Evolutionary conservation across 2,888 invertebrate genomes (phyloP).

Genomic region (Epicampocera succincta): DNA sequence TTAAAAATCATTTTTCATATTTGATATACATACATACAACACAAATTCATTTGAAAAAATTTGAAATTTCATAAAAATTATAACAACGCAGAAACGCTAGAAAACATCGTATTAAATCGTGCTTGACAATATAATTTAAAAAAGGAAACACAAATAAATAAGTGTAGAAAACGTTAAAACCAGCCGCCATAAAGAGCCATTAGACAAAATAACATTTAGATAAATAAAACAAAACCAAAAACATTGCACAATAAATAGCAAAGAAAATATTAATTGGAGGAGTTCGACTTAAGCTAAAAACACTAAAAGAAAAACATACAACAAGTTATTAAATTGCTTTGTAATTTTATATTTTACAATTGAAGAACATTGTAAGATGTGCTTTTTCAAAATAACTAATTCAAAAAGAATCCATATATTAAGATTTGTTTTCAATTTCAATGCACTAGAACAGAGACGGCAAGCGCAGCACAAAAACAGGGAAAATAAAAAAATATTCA

Average conservation of each 20-base stretch:
- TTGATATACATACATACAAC: conserved; percentile 20
- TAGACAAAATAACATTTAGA: conserved; percentile 23
- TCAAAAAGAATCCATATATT: too few relatives aligned
- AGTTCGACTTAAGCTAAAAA: not conserved
- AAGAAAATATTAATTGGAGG: conserved; percentile 6
- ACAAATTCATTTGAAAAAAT: conserved; percentile 5
- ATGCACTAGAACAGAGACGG: too few relatives aligned
- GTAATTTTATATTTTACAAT: too few relatives aligned
- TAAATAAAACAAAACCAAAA: conserved; percentile 10
- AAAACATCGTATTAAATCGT: conserved; percentile 72
- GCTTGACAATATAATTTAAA: conserved; percentile 81
- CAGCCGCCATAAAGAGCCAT: conserved; percentile 45
- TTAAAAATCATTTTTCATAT: too few relatives aligned
- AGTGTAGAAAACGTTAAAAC: conserved; percentile 42
- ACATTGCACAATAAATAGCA: conserved; percentile 25
- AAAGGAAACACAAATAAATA: conserved; percentile 71
- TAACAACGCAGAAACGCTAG: conserved; percentile 51
- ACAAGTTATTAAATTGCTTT: not conserved
- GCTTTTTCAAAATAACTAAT: too few relatives aligned
- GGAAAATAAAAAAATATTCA: too few relatives aligned
- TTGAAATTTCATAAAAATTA: conserved; percentile 29
- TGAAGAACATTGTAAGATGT: too few relatives aligned
- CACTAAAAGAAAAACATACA: not conserved
- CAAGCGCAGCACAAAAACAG: too few relatives aligned
- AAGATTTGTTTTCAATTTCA: too few relatives aligned